Evolutionary conservation across 2,113 vertebrate species (phyloP), one percentile per base, ranked within the genome.

Genomic region (Arvicanthis niloticus): DNA sequence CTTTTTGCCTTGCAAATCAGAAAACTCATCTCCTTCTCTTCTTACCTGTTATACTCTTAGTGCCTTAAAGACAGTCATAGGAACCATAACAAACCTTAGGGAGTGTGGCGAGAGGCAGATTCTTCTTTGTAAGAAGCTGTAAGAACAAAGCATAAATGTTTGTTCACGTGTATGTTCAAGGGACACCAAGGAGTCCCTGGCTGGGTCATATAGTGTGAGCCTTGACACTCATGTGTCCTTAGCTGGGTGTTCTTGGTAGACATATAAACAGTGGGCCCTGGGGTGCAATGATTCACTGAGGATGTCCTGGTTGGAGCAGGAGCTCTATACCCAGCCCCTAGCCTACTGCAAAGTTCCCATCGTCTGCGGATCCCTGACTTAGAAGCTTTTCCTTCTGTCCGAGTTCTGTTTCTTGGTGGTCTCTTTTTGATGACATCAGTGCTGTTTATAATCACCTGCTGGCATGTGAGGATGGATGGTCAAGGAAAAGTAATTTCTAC

Each of bases 401-500:
- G 19, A 37, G 68, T 73, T 92, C 56, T 87, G 29, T 51, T 87
- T 96, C 51, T 24, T 65, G 48, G 3, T 8, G n/a, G 31, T 94
- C 58, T 67, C 37, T 40, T 84, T 77, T 89, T 80, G 51, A 45
- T 73, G 34, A 82, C 73, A 82, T 88, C 51, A 48, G 10, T 94
- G 86, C 84, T 81, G 62, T 77, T 70, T 87, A 10, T 85, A 45
- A 73, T 29, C 11, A 24, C 19, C 42, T 13, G 51, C 56, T 88
- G 77, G 11, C 26, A 48, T 94, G 5, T 42, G 21, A 11, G 45
- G 84, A 11, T 51, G 84, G 26, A 8, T 91, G 24, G 75, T 91
- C 29, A 92, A 24, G 51, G 70, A 95, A 95, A 91, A 95, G 65
- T 97, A 80, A 96, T 92, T 88, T 96, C 34, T 88, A 31, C 37